Conservation (phyloP, 2,113 vertebrate genomes). For the Labrus mixtus region DNA sequence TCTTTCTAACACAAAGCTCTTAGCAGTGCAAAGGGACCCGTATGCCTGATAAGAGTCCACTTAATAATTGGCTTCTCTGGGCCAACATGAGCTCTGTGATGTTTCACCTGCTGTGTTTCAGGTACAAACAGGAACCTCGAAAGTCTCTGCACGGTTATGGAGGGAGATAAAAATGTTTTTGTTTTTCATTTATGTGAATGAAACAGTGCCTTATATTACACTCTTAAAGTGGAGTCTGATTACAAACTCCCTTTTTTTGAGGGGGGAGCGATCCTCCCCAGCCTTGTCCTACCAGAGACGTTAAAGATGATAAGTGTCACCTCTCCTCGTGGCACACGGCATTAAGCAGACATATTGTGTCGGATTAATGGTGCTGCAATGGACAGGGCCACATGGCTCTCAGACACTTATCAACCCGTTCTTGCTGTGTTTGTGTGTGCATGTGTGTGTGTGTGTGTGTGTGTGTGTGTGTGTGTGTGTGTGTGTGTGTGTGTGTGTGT, state of each 20-base stretch:
- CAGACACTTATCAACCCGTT: constrained; percentile 77
- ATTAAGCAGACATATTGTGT: constrained; percentile 80
- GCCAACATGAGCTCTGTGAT: no score
- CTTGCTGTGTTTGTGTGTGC: constrained; percentile 34
- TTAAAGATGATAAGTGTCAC: constrained; percentile 78
- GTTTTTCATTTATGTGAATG: constrained; percentile 32
- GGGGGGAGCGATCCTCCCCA: constrained; percentile 20
- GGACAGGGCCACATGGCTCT: constrained; percentile 69
- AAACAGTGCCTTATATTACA: constrained; percentile 53
- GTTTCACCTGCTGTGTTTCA: neutral
- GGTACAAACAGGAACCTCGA: neutral
- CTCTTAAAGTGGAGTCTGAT: constrained; percentile 41
- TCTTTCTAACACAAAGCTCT: no score
- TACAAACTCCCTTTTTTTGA: constrained; percentile 18
- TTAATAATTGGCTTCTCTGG: neutral
- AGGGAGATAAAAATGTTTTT: constrained; percentile 15
- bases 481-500: neutral
- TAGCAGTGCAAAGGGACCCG: no score
- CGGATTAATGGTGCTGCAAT: constrained; percentile 80
- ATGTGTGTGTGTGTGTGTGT: neutral
- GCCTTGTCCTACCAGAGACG: constrained; percentile 61
- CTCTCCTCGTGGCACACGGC: constrained; percentile 66
- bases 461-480: constrained; percentile 5
- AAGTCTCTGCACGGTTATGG: neutral
- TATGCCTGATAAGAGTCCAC: neutral